Conservation (phyloP, 2,113 vertebrate genomes). For the Piprites chloris region DNA sequence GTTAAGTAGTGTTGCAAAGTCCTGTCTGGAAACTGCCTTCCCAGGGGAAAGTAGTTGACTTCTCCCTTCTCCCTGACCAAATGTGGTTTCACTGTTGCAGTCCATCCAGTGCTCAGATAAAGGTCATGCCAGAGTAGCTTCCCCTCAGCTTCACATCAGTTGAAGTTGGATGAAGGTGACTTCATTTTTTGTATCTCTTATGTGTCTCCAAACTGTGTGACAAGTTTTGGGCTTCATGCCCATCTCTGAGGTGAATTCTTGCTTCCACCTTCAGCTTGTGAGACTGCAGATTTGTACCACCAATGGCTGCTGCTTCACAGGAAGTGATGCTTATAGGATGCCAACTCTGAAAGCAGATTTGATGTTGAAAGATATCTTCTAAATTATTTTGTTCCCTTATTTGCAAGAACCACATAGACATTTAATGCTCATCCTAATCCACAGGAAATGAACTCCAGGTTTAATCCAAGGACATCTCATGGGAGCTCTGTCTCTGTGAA, state of each 20-base stretch:
- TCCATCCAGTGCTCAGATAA: background rate
- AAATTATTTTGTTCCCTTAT: background rate
- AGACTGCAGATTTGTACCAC: background rate
- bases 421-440: background rate
- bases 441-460: background rate
- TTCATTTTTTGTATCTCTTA: background rate
- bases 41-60: background rate
- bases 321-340: background rate
- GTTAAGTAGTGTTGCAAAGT: background rate
- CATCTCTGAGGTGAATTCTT: background rate
- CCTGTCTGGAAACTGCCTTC: background rate
- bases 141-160: accelerated
- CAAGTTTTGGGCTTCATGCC: background rate
- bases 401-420: background rate
- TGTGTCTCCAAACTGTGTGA: background rate
- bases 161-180: background rate
- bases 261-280: background rate
- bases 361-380: background rate
- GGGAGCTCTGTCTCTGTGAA: background rate
- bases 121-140: background rate
- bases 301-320: background rate
- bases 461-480: background rate
- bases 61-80: background rate
- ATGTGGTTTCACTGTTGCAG: background rate
- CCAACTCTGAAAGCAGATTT: background rate